phyloP scores from a whole-genome alignment of 2,113 vertebrate species.

The Cepphus grylle region DNA sequence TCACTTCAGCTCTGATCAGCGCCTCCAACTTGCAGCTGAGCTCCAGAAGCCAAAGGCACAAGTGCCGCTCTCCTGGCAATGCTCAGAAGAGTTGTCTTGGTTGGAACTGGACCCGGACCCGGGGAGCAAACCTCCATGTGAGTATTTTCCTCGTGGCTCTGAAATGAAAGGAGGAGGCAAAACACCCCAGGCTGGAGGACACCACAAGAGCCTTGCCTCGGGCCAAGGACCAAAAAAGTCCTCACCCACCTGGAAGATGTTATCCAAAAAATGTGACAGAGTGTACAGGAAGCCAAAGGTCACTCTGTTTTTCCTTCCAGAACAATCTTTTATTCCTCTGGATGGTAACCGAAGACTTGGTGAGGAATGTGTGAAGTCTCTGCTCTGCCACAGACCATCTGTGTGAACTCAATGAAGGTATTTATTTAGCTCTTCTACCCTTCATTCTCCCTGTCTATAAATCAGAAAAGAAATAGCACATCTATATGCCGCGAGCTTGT shows the following conservation, averaged over 20 bases:
- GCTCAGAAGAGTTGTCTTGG: neutral
- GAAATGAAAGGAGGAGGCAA: neutral
- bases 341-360: rapidly evolving
- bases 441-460: neutral
- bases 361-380: neutral
- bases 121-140: neutral
- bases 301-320: neutral
- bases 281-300: neutral
- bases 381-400: neutral
- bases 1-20: neutral
- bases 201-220: neutral
- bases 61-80: neutral
- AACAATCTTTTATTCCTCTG: neutral
- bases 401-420: neutral
- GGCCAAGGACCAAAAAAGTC: neutral
- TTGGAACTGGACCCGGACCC: neutral
- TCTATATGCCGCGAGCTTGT: rapidly evolving
- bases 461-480: neutral
- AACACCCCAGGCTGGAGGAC: neutral
- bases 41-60: constrained; percentile 8
- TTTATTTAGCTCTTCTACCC: neutral
- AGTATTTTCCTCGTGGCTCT: neutral
- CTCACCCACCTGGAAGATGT: neutral
- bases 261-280: neutral
- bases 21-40: neutral